Evolutionary conservation across 1,140 invertebrate species (phyloP).

Genomic region (Lerema accius): DNA sequence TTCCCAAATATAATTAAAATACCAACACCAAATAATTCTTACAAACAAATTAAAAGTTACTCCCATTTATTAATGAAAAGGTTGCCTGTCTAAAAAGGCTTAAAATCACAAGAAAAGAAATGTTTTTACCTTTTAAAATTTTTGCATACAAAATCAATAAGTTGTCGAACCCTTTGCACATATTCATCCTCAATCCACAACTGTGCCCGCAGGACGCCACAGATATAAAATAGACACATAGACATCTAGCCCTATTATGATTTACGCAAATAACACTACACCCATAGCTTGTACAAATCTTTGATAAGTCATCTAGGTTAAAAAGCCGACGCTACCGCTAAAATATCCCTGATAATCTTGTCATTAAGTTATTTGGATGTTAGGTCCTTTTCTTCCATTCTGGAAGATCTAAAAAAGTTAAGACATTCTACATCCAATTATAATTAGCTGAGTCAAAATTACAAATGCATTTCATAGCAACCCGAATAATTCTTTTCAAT

Average conservation of each 20-base stretch:
- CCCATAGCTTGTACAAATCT: slow-evolving; percentile 70
- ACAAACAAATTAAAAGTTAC: too few relatives aligned
- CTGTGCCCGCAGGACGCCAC: slow-evolving; percentile 11
- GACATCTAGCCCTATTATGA: slow-evolving; percentile 47
- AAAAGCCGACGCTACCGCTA: slow-evolving; percentile 67
- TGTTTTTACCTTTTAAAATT: too few relatives aligned
- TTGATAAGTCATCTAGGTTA: slow-evolving; percentile 70
- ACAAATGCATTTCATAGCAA: neutral
- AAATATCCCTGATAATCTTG: slow-evolving; percentile 69
- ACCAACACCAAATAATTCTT: too few relatives aligned
- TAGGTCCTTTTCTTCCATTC: neutral
- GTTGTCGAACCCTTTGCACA: too few relatives aligned
- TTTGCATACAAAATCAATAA: too few relatives aligned
- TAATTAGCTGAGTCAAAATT: neutral
- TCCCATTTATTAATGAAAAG: too few relatives aligned
- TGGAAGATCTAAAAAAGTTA: too few relatives aligned
- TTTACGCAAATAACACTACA: slow-evolving; percentile 59
- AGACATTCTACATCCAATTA: neutral
- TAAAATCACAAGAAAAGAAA: too few relatives aligned
- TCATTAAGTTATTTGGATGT: slow-evolving; percentile 34
- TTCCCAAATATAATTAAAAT: too few relatives aligned
- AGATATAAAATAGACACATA: slow-evolving; percentile 31
- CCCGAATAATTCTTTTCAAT: too few relatives aligned
- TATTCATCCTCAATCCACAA: neutral
- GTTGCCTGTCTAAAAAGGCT: too few relatives aligned